A percentile compares a stretch with the other conserved stretches of the same genome.
Evolutionary conservation across 1,140 invertebrate genomes (phyloP).

Genomic region (Drosophila novamexicana): DNA sequence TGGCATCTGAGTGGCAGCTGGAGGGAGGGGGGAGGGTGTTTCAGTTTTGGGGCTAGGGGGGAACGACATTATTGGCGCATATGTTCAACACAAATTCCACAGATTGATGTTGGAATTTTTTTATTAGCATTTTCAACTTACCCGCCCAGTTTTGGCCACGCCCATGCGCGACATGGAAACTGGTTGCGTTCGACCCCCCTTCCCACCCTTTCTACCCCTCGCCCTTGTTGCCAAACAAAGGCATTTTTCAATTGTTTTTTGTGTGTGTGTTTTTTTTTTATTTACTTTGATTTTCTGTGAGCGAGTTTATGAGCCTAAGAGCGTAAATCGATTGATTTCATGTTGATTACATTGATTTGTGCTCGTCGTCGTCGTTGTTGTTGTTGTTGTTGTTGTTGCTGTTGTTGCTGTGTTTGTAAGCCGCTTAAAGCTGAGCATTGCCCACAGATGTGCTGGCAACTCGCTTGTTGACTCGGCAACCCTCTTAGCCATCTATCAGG

Average conservation of each 20-base stretch:
- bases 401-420: conserved; percentile 27
- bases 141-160: conserved; percentile 3
- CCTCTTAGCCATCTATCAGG: neutral
- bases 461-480: neutral
- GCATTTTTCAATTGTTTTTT: conserved; percentile 78
- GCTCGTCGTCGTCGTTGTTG: neutral
- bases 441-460: neutral
- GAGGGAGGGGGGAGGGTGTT: neutral
- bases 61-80: conserved; percentile 76
- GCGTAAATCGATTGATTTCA: conserved; percentile 79
- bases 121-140: conserved; percentile 73
- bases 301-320: conserved; percentile 35
- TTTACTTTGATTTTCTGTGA: no score
- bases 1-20: no score
- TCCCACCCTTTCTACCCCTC: no score
- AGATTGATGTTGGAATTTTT: conserved; percentile 83
- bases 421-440: conserved; percentile 39
- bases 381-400: conserved; percentile 25
- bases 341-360: conserved; percentile 78
- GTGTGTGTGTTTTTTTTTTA: conserved; percentile 13
- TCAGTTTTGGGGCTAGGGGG: neutral
- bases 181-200: neutral
- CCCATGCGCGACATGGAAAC: conserved; percentile 21
- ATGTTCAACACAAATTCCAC: conserved; percentile 83
- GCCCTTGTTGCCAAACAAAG: conserved; percentile 55